Conservation (phyloP, 2,888 invertebrate species). For the Capitulum mitella region DNA sequence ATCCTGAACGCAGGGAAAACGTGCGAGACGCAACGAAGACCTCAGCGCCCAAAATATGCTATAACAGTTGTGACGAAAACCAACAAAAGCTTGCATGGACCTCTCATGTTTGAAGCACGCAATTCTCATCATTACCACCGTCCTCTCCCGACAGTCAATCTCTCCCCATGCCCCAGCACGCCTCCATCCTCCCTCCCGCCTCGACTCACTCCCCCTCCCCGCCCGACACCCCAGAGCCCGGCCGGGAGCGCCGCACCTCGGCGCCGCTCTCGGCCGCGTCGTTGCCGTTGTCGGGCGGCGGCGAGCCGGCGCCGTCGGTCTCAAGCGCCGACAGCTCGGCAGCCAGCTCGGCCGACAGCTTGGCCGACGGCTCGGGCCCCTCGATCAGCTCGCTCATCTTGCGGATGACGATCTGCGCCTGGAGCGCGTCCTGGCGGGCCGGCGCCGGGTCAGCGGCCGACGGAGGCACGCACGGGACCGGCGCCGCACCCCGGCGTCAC, state of each 20-base stretch:
- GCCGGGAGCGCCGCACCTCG: neutral
- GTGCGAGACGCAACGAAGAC: too few species aligned
- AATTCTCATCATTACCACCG: too few species aligned
- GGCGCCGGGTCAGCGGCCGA: too few species aligned
- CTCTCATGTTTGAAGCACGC: too few species aligned
- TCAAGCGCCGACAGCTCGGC: too few species aligned
- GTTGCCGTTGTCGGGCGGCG: neutral
- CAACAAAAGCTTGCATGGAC: too few species aligned
- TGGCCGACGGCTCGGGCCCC: conserved; percentile 26
- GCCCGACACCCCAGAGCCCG: neutral
- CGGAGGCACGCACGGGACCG: too few species aligned
- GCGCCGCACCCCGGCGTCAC: too few species aligned
- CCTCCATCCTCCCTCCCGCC: neutral
- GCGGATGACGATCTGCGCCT: conserved; percentile 84
- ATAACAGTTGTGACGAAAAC: too few species aligned
- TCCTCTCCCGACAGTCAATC: too few species aligned
- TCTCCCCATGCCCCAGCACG: neutral
- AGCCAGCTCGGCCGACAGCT: neutral
- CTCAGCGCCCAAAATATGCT: too few species aligned
- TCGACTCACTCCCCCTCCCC: neutral
- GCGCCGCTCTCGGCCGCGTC: neutral
- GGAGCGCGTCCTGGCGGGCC: conserved; percentile 71
- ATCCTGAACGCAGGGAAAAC: neutral
- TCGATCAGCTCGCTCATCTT: conserved; percentile 66
- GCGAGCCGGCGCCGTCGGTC: neutral